phyloP scores from a whole-genome alignment of 2,888 invertebrate genomes.

The Lacanobia oleracea region DNA sequence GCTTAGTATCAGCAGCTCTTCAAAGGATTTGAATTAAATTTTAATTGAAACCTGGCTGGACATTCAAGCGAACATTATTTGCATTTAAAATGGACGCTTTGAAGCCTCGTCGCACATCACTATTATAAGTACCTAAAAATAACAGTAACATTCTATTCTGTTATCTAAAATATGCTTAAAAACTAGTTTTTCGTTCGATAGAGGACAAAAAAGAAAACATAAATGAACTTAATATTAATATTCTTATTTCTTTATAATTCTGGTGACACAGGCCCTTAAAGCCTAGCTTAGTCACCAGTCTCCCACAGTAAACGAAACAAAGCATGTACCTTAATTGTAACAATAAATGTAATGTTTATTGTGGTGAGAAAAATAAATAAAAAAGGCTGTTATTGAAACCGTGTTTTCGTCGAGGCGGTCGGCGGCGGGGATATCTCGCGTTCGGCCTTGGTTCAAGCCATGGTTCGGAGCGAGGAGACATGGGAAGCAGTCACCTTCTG shows the following conservation, averaged over 20 bases:
- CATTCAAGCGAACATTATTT: slow-evolving; percentile 44
- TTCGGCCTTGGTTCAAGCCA: no score
- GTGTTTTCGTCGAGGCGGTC: no score
- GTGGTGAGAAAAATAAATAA: no score
- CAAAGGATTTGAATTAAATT: slow-evolving; percentile 55
- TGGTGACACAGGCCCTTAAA: no score
- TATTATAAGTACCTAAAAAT: slow-evolving; percentile 20
- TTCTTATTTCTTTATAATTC: no score
- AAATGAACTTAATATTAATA: not conserved
- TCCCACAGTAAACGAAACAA: no score
- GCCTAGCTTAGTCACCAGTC: no score
- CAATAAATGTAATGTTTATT: no score
- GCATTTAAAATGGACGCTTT: slow-evolving; percentile 56
- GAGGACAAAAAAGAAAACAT: not conserved
- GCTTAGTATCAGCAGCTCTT: slow-evolving; percentile 37
- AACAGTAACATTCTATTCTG: not conserved
- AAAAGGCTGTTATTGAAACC: not conserved
- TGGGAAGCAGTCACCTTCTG: no score
- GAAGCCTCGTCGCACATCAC: slow-evolving; percentile 15
- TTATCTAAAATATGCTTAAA: slow-evolving; percentile 13
- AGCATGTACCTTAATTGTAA: no score
- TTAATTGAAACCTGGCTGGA: slow-evolving; percentile 43
- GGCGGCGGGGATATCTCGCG: no score
- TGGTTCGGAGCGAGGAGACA: no score
- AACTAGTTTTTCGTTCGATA: not conserved